A percentile compares a stretch with the other conserved stretches of the same genome.
Evolutionary conservation across 2,113 vertebrate species (phyloP).

Genomic region (Eretmodus cyanostictus): DNA sequence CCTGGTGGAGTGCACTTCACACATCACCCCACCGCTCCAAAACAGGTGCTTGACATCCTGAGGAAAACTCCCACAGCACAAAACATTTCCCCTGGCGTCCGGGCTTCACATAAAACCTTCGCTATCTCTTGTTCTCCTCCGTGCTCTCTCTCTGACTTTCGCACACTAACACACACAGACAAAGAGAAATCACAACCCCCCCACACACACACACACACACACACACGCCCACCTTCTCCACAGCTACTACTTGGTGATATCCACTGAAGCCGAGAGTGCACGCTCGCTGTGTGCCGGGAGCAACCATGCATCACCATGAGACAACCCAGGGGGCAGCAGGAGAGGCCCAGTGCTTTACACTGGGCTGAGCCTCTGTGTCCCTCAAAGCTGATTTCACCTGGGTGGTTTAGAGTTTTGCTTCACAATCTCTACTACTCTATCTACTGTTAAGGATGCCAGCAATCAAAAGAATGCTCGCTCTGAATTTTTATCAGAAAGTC

Average conservation of each 20-base stretch:
- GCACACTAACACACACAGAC: slow-evolving; percentile 43
- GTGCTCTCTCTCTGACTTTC: background rate
- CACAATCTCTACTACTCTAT: background rate
- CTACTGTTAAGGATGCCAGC: background rate
- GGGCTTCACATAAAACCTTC: slow-evolving; percentile 21
- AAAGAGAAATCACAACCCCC: slow-evolving; percentile 39
- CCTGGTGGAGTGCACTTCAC: slow-evolving; percentile 50
- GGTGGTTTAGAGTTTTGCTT: background rate
- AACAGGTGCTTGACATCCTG: slow-evolving; percentile 57
- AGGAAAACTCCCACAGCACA: slow-evolving; percentile 57
- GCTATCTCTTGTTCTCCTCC: slow-evolving; percentile 28
- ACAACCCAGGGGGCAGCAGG: slow-evolving; percentile 33
- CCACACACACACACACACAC: too few relatives aligned
- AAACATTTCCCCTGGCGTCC: slow-evolving; percentile 45
- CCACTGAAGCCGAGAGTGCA: slow-evolving; percentile 16
- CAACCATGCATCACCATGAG: slow-evolving; percentile 31
- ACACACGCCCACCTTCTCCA: slow-evolving; percentile 29
- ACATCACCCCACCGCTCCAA: slow-evolving; percentile 41
- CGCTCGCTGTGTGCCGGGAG: background rate
- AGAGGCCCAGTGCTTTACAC: slow-evolving; percentile 18
- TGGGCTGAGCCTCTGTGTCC: background rate
- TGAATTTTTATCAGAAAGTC: background rate
- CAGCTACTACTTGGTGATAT: slow-evolving; percentile 36
- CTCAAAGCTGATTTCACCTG: background rate
- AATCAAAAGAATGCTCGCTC: background rate